These are phyloP conservation scores for Falco concolor DNA, from an alignment of 2,797 vertebrate species.

Conservation along the genomic window DNA sequence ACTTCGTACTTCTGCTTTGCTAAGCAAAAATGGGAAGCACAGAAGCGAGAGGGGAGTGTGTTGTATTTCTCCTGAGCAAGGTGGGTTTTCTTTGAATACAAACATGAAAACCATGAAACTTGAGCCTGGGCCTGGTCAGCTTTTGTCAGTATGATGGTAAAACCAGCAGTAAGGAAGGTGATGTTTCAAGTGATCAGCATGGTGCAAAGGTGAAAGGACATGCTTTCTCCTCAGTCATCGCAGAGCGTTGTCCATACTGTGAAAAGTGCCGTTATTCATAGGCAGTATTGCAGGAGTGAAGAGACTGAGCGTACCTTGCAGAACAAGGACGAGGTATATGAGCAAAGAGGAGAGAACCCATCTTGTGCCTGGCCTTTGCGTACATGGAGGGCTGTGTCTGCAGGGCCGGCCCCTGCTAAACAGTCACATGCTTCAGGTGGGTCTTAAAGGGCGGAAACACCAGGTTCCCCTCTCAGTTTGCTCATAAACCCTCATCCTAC, in stretches of 20 bases:
- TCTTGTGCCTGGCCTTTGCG: not conserved
- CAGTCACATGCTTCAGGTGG: not conserved
- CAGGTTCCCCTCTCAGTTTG: not conserved
- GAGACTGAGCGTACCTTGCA: not conserved
- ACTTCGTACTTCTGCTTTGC: not conserved
- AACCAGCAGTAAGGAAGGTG: not conserved
- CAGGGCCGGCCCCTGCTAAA: not conserved
- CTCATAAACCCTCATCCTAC: not conserved
- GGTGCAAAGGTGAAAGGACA: rapidly evolving
- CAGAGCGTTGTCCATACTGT: rapidly evolving
- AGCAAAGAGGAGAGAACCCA: not conserved
- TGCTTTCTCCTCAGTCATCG: not conserved
- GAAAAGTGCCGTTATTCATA: not conserved
- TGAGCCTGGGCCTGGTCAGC: not conserved
- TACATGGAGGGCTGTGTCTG: not conserved
- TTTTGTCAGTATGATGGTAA: not conserved
- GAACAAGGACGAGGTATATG: rapidly evolving
- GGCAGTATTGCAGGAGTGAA: not conserved
- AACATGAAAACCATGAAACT: rapidly evolving
- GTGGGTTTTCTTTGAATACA: not conserved
- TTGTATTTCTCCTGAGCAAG: not conserved
- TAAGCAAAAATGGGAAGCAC: not conserved
- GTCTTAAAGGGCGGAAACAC: not conserved
- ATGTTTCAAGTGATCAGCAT: not conserved
- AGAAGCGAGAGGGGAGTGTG: rapidly evolving